Evolutionary conservation across 2,888 invertebrate genomes (phyloP).

Genomic region (Caenorhabditis sp.): DNA sequence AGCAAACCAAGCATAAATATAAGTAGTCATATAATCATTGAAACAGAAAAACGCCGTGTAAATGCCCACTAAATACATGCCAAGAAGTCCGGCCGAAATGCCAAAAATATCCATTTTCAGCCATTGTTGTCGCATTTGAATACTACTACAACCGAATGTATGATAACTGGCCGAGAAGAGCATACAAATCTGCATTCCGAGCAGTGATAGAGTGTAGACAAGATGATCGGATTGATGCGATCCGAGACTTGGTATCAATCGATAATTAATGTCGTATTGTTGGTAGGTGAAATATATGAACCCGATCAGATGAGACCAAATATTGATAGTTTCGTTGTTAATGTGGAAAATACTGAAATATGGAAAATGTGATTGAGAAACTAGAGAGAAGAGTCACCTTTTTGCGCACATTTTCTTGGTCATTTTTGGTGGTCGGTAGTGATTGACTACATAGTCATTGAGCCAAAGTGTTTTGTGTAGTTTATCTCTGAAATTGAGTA

Average conservation of each 20-base stretch:
- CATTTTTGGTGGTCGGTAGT: constrained; percentile 74
- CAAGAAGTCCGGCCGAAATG: constrained; percentile 88
- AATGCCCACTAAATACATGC: constrained; percentile 92
- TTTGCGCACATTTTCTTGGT: constrained; percentile 85
- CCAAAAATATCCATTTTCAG: constrained; percentile 90
- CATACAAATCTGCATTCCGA: constrained; percentile 94
- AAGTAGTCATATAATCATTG: constrained; percentile 60
- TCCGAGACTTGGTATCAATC: constrained; percentile 76
- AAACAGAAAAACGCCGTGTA: constrained; percentile 97
- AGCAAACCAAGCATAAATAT: constrained; percentile 53
- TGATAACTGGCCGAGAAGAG: constrained; percentile 89
- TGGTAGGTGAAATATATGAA: constrained; percentile 80
- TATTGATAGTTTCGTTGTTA: constrained; percentile 96
- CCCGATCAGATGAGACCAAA: constrained; percentile 87
- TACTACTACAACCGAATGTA: constrained; percentile 90
- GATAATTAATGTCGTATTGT: constrained; percentile 81
- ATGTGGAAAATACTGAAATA: constrained; percentile 86
- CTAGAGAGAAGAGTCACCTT: constrained; percentile 76
- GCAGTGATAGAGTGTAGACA: constrained; percentile 82
- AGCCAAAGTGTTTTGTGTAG: constrained; percentile 62
- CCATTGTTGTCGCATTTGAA: constrained; percentile 84
- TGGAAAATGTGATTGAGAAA: not conserved
- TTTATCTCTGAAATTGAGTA: constrained; percentile 39
- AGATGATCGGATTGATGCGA: constrained; percentile 84
- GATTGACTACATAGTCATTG: constrained; percentile 63